Conservation (phyloP, 2,888 invertebrate species). For the Aricia artaxerxes region DNA sequence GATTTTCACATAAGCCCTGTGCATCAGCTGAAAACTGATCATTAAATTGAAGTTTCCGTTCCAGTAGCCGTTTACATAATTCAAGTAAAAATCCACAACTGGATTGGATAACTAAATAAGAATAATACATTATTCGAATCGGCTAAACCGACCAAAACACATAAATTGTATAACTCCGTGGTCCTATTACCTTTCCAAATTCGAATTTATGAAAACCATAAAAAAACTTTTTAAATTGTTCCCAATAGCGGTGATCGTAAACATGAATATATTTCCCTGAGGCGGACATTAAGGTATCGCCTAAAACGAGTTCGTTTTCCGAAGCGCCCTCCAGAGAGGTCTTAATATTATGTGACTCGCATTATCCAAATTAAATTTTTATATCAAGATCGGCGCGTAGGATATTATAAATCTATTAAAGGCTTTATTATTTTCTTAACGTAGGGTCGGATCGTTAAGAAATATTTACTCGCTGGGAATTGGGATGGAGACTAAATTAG, state of each 20-base stretch:
- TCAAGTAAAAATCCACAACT: too few relatives aligned
- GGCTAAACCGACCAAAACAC: too few relatives aligned
- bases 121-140: too few relatives aligned
- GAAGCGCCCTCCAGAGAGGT: background rate
- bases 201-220: slow-evolving; percentile 4
- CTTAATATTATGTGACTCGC: background rate
- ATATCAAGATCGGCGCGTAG: background rate
- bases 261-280: slow-evolving; percentile 16
- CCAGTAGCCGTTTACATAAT: too few relatives aligned
- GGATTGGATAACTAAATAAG: too few relatives aligned
- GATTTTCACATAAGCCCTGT: too few relatives aligned
- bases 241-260: background rate
- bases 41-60: too few relatives aligned
- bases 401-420: slow-evolving; percentile 15
- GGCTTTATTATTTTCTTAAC: slow-evolving; percentile 1
- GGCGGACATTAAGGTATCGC: background rate
- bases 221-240: background rate
- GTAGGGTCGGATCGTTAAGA: background rate
- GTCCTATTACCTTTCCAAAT: background rate
- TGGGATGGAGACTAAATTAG: too few relatives aligned
- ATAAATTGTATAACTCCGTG: too few relatives aligned
- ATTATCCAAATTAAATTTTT: slow-evolving; percentile 20
- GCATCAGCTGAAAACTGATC: too few relatives aligned
- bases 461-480: background rate
- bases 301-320: background rate